These are phyloP conservation scores for Pinna nobilis DNA, from an alignment of 1,140 invertebrate species.

Conservation along the genomic window DNA sequence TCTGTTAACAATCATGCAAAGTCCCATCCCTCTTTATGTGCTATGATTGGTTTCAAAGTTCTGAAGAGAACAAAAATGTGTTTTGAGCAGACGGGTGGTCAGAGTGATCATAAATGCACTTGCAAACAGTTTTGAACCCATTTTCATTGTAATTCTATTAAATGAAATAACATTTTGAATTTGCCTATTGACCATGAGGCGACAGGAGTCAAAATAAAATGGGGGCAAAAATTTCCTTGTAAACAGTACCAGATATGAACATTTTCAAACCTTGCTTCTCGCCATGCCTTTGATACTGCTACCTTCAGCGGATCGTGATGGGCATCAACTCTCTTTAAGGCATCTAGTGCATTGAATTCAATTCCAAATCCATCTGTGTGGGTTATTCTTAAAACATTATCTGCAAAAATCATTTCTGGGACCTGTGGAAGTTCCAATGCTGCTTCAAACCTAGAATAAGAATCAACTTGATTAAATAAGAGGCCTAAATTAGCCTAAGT, in stretches of 20 bases:
- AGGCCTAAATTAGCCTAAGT: no score
- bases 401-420: constrained; percentile 97
- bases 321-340: constrained; percentile 85
- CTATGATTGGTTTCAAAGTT: no score
- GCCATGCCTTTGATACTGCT: constrained; percentile 90
- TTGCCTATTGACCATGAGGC: no score
- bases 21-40: no score
- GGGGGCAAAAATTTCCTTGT: not conserved
- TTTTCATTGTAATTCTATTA: no score
- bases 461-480: constrained; percentile 49
- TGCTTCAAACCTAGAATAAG: constrained; percentile 81
- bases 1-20: no score
- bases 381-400: constrained; percentile 66
- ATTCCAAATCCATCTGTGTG: constrained; percentile 81
- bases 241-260: not conserved
- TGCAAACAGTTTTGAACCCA: no score
- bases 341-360: constrained; percentile 93
- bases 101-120: no score
- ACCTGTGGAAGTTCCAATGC: constrained; percentile 89
- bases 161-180: no score
- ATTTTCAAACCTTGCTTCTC: constrained; percentile 80
- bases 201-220: not conserved
- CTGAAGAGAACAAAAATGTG: no score
- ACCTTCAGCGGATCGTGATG: constrained; percentile 82
- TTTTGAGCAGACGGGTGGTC: no score